Evolutionary conservation across 2,113 vertebrate species (phyloP).

Genomic region (Fukomys damarensis): DNA sequence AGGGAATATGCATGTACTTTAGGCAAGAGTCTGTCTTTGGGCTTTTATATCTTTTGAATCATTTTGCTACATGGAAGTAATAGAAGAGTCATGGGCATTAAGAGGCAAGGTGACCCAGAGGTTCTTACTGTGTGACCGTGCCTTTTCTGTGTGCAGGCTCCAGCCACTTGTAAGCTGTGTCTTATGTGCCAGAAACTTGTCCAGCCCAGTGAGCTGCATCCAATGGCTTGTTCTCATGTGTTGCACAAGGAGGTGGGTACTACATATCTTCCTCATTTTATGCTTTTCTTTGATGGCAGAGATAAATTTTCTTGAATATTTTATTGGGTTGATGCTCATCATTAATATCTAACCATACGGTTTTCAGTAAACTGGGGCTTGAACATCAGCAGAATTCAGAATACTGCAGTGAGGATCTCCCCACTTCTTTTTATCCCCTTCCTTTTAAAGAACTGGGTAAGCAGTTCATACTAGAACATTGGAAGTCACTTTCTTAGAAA

Average conservation of each 20-base stretch:
- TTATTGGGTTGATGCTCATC: neutral
- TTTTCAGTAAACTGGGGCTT: conserved; percentile 4
- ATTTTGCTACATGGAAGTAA: conserved; percentile 13
- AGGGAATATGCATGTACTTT: conserved; percentile 33
- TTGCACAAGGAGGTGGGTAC: conserved; percentile 91
- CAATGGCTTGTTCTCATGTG: conserved; percentile 91
- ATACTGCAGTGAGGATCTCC: neutral
- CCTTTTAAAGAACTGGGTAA: neutral
- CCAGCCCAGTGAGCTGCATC: conserved; percentile 90
- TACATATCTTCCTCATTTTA: neutral
- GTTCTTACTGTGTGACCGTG: neutral
- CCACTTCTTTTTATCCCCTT: neutral
- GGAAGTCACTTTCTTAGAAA: conserved; percentile 11
- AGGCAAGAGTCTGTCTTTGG: neutral
- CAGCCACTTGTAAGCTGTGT: conserved; percentile 89
- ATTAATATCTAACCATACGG: neutral
- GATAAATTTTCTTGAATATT: neutral
- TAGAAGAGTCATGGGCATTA: neutral
- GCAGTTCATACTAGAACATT: neutral
- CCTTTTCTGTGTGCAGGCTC: conserved; percentile 67
- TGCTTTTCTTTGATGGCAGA: neutral
- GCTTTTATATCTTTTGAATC: conserved; percentile 47
- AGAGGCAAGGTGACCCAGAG: neutral
- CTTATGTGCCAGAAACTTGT: conserved; percentile 95
- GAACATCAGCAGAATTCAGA: conserved; percentile 33